Percentiles rank a stretch among this genome's conserved stretches.
phyloP scores from a whole-genome alignment of 2,113 vertebrate genomes.

The Varanus salvator region DNA sequence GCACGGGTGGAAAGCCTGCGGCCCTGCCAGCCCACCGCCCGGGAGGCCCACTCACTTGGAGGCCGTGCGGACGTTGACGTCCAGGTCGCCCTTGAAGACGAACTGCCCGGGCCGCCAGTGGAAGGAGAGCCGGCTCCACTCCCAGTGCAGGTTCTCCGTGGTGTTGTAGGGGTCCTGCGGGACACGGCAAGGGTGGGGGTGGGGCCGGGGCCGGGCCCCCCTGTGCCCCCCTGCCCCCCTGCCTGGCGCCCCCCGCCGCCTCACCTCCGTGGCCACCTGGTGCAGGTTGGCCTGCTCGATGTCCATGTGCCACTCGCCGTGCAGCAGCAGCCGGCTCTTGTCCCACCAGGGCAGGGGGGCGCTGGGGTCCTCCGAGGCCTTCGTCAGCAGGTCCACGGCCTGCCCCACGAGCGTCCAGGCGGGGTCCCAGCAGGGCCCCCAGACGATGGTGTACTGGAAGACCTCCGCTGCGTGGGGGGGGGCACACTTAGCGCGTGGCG shows the following conservation, averaged over 20 bases:
- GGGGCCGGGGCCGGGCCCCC: fast-evolving
- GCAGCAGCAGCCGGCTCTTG: conserved; percentile 93
- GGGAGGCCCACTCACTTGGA: conserved; percentile 88
- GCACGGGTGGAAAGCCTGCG: no score
- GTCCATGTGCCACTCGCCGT: conserved; percentile 93
- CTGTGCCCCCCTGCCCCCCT: fast-evolving
- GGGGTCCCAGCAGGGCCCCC: conserved; percentile 98
- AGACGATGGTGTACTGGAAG: conserved; percentile 94
- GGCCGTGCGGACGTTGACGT: conserved; percentile 95
- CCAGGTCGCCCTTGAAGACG: conserved; percentile 92
- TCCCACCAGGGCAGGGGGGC: conserved; percentile 96
- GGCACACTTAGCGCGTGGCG: no score
- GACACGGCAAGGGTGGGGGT: not conserved
- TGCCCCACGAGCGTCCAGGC: conserved; percentile 97
- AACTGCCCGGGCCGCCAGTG: conserved; percentile 95
- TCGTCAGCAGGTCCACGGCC: conserved; percentile 93
- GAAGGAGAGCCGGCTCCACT: conserved; percentile 92
- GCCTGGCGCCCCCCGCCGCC: fast-evolving
- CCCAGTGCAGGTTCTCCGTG: conserved; percentile 98
- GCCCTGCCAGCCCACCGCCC: not conserved
- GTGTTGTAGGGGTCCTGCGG: conserved; percentile 97
- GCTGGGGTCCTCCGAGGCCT: conserved; percentile 92
- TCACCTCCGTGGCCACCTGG: conserved; percentile 95
- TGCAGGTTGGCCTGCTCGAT: conserved; percentile 96
- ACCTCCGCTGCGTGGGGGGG: conserved; percentile 84